Evolutionary conservation across 37 sponge, comb jelly and placozoan species (phyloP).

Genomic region (Agelas oroides): DNA sequence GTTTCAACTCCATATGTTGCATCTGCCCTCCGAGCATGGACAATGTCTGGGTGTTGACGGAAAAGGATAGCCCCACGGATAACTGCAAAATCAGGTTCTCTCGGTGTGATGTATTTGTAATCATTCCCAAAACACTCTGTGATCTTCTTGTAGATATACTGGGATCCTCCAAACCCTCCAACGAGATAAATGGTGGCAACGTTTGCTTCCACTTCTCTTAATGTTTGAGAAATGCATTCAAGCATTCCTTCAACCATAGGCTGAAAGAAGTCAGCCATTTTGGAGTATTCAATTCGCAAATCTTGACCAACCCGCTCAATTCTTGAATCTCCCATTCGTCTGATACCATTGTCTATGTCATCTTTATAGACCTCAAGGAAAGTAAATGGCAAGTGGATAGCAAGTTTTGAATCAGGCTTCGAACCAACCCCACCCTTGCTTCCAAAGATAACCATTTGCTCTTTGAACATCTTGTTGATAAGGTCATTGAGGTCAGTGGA

Average conservation of each 20-base stretch:
- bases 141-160: slow-evolving; percentile 5
- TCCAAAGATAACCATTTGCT: slow-evolving; percentile 27
- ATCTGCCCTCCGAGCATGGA: slow-evolving; percentile 27
- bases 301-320: background rate
- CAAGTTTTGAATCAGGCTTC: too few species aligned
- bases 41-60: slow-evolving; percentile 4
- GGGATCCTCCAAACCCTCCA: slow-evolving; percentile 56
- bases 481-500: background rate
- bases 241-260: slow-evolving; percentile 5
- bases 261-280: slow-evolving; percentile 21
- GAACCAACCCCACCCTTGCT: background rate
- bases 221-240: background rate
- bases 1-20: slow-evolving; percentile 30
- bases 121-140: background rate
- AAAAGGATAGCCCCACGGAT: slow-evolving; percentile 33
- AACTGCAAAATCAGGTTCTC: slow-evolving; percentile 18
- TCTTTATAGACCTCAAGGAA: background rate
- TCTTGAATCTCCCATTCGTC: background rate
- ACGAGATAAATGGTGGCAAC: slow-evolving; percentile 25
- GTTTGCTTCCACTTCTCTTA: background rate
- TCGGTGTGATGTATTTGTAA: background rate
- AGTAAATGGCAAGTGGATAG: background rate
- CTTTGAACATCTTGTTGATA: slow-evolving; percentile 20
- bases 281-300: background rate
- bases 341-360: background rate